Evolutionary conservation across 2,888 invertebrate species (phyloP), one percentile per base, ranked within the genome.

Genomic region (Tetanocera ferruginea): DNA sequence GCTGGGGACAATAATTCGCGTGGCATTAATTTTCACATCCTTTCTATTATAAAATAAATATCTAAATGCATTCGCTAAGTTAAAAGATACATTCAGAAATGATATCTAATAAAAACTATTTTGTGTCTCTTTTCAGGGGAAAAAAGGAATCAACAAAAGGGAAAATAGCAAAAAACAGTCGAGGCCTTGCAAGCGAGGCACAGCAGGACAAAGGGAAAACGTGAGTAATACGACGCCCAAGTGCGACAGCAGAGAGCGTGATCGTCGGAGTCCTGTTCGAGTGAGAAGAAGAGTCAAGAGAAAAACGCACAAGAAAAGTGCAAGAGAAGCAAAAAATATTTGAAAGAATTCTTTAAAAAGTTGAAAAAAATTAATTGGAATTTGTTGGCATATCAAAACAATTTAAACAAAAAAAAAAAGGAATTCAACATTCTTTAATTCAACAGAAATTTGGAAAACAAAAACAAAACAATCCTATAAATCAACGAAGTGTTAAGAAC

Each of bases 351-450:
- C n/a, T 23, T n/a, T 52, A 8, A n/a, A 52, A 52, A 52, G n/a
- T 52, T 17, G 19, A 6, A 8, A 62, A 25, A 19, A 66, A 66
- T 55, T 72, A 17, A 43, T 55, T 55, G 37, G 34, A 52, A 64
- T 52, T 76, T 19, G 62, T 37, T 49, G 64, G 57, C 69, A 77
- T 64, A 69, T 67, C 72, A 72, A 72, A 55, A 34, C 28, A 71
- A 25, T 79, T 83, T 76, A 60, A 77, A 77, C 78, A 69, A 52
- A 75, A 72, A 76, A 78, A 75, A 77, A 78, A 80, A n/a, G n/a
- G 72, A 19, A 74, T 70, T 52, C 69, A 14, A 43, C 76, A 37
- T 23, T 19, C 9, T 64, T 55, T 8, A 55, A 19, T 55, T 23
- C 19, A 55, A 19, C 19, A 19, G 6, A 5, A 60, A 51, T 23